Conservation (phyloP, 2,888 invertebrate genomes). For the Orthonychiurus folsomi region DNA sequence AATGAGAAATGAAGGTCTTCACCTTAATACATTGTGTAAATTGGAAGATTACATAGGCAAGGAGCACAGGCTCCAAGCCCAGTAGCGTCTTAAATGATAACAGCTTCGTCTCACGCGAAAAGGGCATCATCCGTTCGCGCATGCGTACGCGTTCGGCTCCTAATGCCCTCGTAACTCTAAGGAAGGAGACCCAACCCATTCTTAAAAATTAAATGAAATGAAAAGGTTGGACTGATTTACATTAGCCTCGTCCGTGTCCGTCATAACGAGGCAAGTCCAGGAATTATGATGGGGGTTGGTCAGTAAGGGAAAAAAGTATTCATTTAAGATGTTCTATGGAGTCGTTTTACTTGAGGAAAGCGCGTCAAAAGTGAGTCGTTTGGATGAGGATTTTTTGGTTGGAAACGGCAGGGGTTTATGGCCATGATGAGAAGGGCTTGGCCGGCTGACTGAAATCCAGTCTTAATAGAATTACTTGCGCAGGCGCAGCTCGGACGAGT, state of each 20-base stretch:
- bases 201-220: background rate
- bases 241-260: no score
- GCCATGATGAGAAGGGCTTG: no score
- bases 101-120: conserved; percentile 25
- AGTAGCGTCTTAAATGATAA: conserved; percentile 17
- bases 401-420: conserved; percentile 10
- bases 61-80: conserved; percentile 5
- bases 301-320: background rate
- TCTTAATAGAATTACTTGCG: no score
- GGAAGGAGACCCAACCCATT: background rate
- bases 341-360: background rate
- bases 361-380: background rate
- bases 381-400: background rate
- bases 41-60: conserved; percentile 32
- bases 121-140: conserved; percentile 1
- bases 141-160: background rate
- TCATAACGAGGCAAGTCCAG: background rate
- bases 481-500: no score
- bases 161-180: background rate
- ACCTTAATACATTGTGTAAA: conserved; percentile 28
- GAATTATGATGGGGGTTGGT: background rate
- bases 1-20: conserved; percentile 20
- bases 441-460: no score
- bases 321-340: background rate
- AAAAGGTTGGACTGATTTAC: background rate